Evolutionary conservation across 2,797 vertebrate species (phyloP), one percentile per base, ranked within the genome.

Genomic region (Phalloptychus januarius): DNA sequence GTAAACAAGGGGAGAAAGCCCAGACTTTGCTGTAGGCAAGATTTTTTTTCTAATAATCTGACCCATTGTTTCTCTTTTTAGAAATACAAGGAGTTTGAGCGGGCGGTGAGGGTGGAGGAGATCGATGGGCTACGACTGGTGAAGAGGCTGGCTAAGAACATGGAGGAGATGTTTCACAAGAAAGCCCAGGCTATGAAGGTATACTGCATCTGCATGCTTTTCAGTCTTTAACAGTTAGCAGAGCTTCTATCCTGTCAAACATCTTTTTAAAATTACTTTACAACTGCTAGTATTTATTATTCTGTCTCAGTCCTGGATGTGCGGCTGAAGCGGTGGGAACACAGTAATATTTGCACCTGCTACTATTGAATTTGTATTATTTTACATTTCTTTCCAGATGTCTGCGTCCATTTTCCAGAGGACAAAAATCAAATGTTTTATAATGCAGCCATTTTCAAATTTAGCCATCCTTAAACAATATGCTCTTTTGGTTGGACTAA

Each of bases 161-260:
- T 99, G 98, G 98, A 99, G 88, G 97, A 98, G 93, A 99, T 99
- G 98, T 99, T 99, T 93, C 96, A 97, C 89, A 99, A 99, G 93
- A 99, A 99, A 88, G 95, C 97, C 5, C 96, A 99, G 89, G 98
- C 98, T 0, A 97, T 99, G 74, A 94, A 98, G 96, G 98, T 98
- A 91, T 98, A 91, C 1, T 0, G 2, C 46, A 40, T 72, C 3
- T 38, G 61, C 11, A 72, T 80, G 33, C 20, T n/a, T 69, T 38
- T 72, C 28, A 67, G 28, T n/a, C 38, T 44, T 25, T 71, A 73
- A 1, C 72, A 73, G 23, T 73, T 54, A 40, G 23, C 15, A n/a
- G 3, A 40, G 33, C 36, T 56, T 73, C 50, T 72, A 25, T 3
- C 12, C 48, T 16, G 23, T 54, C 48, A 56, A 10, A 28, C 1